Percentiles rank a stretch among this genome's conserved stretches.
Conservation (phyloP, 2,113 vertebrate species). For the Myrmophylax atrothorax region DNA sequence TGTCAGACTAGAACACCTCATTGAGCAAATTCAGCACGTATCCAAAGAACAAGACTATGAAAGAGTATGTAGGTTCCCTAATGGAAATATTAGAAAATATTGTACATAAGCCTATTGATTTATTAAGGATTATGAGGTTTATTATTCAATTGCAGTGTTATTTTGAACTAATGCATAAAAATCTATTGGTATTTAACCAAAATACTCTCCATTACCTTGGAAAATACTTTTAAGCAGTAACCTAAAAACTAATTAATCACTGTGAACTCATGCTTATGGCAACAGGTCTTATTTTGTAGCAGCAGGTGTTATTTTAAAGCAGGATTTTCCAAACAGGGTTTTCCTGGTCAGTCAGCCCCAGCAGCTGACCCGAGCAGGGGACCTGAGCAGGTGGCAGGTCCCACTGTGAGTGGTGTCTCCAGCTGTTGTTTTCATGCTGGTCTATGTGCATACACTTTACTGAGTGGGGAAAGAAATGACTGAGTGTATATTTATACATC, state of each 20-base stretch:
- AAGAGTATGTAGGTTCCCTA: conserved; percentile 74
- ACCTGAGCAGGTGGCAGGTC: background rate
- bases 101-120: background rate
- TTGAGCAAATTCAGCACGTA: conserved; percentile 83
- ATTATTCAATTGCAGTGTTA: background rate
- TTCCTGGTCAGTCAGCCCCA: background rate
- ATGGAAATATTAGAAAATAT: background rate
- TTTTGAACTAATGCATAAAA: background rate
- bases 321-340: background rate
- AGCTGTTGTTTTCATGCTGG: background rate
- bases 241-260: background rate
- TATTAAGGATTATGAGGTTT: background rate
- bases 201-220: background rate
- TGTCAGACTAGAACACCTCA: conserved; percentile 79
- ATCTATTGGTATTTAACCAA: background rate
- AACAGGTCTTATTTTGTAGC: background rate
- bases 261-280: background rate
- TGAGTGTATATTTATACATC: background rate
- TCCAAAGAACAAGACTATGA: conserved; percentile 88
- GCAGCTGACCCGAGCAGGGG: no score
- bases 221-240: background rate
- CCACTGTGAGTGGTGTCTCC: background rate
- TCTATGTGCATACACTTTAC: background rate
- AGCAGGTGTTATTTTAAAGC: background rate
- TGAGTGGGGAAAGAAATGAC: background rate